These are phyloP conservation scores for Thymallus thymallus DNA, from an alignment of 2,113 vertebrate genomes.

Conservation along the genomic window DNA sequence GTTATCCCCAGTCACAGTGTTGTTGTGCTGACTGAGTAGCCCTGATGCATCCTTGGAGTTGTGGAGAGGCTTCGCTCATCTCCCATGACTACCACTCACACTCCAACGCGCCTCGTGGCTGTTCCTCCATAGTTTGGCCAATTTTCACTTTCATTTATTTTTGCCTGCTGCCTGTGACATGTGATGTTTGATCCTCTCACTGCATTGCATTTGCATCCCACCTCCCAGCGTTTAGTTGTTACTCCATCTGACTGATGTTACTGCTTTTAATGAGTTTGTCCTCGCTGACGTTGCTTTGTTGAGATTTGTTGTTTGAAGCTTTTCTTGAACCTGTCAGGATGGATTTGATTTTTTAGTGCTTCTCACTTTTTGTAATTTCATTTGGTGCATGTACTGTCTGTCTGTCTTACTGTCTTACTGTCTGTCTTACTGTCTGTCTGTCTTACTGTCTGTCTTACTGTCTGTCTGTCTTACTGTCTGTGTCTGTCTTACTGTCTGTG, in stretches of 20 bases:
- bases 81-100: not conserved
- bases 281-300: not conserved
- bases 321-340: not conserved
- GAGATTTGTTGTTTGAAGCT: not conserved
- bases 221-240: not conserved
- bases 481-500: not conserved
- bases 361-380: not conserved
- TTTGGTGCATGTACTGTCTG: not conserved
- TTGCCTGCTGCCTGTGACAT: conserved; percentile 36
- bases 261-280: not conserved
- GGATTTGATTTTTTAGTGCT: not conserved
- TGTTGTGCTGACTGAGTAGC: conserved; percentile 1
- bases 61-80: not conserved
- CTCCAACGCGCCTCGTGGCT: not conserved
- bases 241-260: no score
- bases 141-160: conserved; percentile 2
- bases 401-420: not conserved
- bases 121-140: not conserved
- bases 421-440: no score
- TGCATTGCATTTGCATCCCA: not conserved
- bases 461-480: not conserved
- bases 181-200: conserved; percentile 21
- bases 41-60: not conserved
- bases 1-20: not conserved
- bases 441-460: no score